phyloP scores from a whole-genome alignment of 1,140 invertebrate genomes.

The Physella acuta region DNA sequence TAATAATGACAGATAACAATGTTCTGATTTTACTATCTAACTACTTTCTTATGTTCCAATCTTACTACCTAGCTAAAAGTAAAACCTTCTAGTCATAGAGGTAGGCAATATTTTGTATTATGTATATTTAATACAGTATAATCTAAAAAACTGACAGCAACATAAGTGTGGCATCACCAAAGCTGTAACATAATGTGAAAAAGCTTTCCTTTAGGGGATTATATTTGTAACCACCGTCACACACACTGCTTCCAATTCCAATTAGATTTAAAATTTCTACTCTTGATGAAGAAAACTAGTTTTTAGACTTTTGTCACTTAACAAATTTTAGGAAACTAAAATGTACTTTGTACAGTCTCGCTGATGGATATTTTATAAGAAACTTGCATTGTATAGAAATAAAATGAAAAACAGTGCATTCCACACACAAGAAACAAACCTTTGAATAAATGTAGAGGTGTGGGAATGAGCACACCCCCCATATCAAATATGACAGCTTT shows the following conservation, averaged over 20 bases:
- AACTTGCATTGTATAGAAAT: background rate
- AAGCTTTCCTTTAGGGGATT: too few species aligned
- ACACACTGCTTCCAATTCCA: too few species aligned
- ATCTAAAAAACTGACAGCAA: too few species aligned
- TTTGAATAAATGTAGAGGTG: slow-evolving; percentile 48
- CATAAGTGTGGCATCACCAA: too few species aligned
- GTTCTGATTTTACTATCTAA: background rate
- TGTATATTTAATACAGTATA: background rate
- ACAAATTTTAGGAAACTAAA: background rate
- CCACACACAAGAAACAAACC: slow-evolving; percentile 29
- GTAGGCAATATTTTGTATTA: background rate
- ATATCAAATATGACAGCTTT: slow-evolving; percentile 61
- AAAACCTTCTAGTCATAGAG: background rate
- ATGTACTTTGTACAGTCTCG: background rate
- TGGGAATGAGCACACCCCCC: slow-evolving; percentile 59
- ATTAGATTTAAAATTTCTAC: too few species aligned
- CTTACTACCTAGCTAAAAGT: background rate
- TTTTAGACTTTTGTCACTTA: background rate
- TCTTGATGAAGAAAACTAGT: background rate
- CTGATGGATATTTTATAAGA: background rate
- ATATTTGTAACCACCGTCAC: too few species aligned
- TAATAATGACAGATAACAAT: background rate
- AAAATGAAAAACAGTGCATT: background rate
- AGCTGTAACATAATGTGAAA: too few species aligned
- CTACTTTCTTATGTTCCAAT: background rate